Evolutionary conservation across 2,888 invertebrate species (phyloP), one percentile per base, ranked within the genome.

Genomic region (Patella pellucida): DNA sequence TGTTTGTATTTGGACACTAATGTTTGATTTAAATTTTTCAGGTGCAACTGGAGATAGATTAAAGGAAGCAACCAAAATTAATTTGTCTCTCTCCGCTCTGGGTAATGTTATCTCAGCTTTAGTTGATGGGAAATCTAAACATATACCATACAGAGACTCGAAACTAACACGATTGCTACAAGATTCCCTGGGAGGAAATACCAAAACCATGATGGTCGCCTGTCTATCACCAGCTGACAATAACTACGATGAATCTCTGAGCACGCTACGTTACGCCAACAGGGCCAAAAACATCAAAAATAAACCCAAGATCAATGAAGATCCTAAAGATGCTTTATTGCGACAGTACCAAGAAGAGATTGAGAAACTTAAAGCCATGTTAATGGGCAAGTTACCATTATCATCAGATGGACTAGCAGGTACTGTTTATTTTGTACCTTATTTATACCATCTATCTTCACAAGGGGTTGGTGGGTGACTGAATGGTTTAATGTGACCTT

Each of bases 61-160:
- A 51, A 96, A 95, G 86, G 96, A 97, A 91, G 96, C 96, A 0
- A 96, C 96, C 0, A 96, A 96, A 91, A 97, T 96, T 77, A 97
- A 97, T 92, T 91, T 97, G 72, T 96, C 96, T 0, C 91, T 97
- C 51, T 96, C 96, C 15, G 96, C 96, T 0, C 91, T 97, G 71
- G 96, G 96, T 3, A 97, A 97, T 89, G 96, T 97, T 0, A 97
- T 97, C 81, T 96, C 96, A 1, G 96, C 96, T 0, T 90, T 96
- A 73, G 96, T 95, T 69, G 96, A 95, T 92, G 95, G 94, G 78
- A 96, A 94, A 80, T 94, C 95, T 62, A 95, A 94, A 87, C 95
- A 95, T 88, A 91, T 91, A 93, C 95, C 95, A 0, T 96, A 95
- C 91, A 92, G 96, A 82, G 96, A 97, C 90, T 96, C 96, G 23